These are phyloP conservation scores for Rhynchonycteris naso DNA, from an alignment of 2,797 vertebrate genomes.

Conservation along the genomic window DNA sequence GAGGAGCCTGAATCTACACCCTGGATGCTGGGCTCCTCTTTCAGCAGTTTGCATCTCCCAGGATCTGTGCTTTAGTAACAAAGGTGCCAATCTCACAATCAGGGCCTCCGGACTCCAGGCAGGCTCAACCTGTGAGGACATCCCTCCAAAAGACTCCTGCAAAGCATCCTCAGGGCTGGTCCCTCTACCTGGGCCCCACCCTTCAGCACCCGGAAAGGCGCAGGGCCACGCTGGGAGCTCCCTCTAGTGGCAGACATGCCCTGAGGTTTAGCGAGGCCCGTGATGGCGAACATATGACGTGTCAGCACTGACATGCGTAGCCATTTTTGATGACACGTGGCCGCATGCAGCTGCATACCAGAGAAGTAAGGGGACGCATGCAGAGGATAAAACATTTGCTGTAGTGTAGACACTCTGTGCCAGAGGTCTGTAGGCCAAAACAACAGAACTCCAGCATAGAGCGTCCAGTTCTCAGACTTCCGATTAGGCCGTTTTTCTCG, in stretches of 20 bases:
- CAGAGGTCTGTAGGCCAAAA: too few species aligned
- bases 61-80: background rate
- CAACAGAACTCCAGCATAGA: too few species aligned
- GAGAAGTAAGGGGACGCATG: too few species aligned
- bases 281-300: too few species aligned
- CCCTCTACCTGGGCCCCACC: background rate
- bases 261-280: accelerated
- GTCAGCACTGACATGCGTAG: too few species aligned
- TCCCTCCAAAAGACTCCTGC: background rate
- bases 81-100: background rate
- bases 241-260: conserved; percentile 68
- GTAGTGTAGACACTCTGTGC: too few species aligned
- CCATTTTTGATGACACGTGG: too few species aligned
- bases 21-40: background rate
- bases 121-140: background rate
- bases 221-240: conserved; percentile 57
- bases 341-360: too few species aligned
- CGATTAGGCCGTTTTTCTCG: too few species aligned
- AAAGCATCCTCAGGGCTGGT: background rate
- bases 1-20: conserved; percentile 19
- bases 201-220: background rate
- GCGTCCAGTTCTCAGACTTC: too few species aligned
- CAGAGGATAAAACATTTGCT: too few species aligned
- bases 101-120: background rate
- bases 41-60: background rate